phyloP scores from a whole-genome alignment of 2,113 vertebrate species.

The Poecilia latipinna region DNA sequence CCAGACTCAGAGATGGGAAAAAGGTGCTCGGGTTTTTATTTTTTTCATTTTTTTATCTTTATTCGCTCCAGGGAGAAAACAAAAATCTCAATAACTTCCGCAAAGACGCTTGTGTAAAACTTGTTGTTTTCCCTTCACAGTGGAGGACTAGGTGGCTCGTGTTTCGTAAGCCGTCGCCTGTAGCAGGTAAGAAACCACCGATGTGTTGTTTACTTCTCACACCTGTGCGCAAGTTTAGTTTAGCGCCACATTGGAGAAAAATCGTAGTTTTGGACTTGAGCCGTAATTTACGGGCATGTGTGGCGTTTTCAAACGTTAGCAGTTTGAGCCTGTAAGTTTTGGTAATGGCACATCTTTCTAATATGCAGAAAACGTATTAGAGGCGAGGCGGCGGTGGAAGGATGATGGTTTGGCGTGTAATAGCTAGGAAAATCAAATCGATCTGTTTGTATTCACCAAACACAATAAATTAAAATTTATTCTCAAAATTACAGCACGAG shows the following conservation, averaged over 20 bases:
- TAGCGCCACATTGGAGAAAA: not conserved
- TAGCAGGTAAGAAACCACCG: conserved; percentile 84
- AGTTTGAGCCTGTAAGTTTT: not conserved
- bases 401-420: not conserved
- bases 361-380: not conserved
- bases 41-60: no score
- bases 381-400: not conserved
- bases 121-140: conserved; percentile 74
- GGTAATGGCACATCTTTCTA: not conserved
- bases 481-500: not conserved
- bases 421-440: not conserved
- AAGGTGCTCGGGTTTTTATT: conserved; percentile 81
- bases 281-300: not conserved
- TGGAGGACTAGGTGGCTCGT: conserved; percentile 95
- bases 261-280: not conserved
- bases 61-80: conserved; percentile 2
- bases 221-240: not conserved
- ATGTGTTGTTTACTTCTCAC: not conserved
- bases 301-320: not conserved
- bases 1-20: conserved; percentile 94
- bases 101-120: not conserved
- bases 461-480: not conserved
- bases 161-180: conserved; percentile 93
- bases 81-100: not conserved
- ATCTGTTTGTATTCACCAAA: not conserved